Base-by-base conservation (phyloP, 2,888 invertebrate species). In the Rhodophaea formosa region DNA sequence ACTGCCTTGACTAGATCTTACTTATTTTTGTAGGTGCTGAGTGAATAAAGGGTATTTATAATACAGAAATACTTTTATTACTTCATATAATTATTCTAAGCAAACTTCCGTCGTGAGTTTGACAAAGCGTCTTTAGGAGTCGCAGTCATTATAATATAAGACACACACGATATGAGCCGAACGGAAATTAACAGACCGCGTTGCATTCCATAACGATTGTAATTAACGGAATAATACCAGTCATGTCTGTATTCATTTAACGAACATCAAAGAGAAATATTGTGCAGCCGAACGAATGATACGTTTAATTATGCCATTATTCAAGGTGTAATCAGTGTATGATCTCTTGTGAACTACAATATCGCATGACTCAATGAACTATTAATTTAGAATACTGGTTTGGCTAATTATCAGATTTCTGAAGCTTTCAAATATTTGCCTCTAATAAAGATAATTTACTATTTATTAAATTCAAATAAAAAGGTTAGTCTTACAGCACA, bases 141-240 rank as follows among this genome's bases (percentile, higher is more conserved):
- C 54, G 61, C 49, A 43, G 42, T 54, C 46, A 57, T 61, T 51
- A 57, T 51, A 59, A 44, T 56, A 23, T 23, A 3, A 56, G n/a
- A 44, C 46, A 49, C 53, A 62, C 63, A 69, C 65, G 70, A 64
- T 69, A 69, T 69, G 69, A 69, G 67, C 64, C 51, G 56, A 70
- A 64, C 74, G 75, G 79, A 79, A 78, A 81, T 80, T 74, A 80
- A 77, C 79, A 74, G 72, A 80, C 80, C 82, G 63, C 79, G 78
- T 72, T 75, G 80, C 79, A 80, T 79, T 77, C 75, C 74, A 76
- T 79, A 82, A 84, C 80, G 80, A 74, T 75, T 81, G 80, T 84
- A 85, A 86, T 87, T 86, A 86, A 81, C 79, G 79, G 79, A 85
- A 86, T 85, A 82, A 82, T 79, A 73, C 72, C 76, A 66, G 70